Evolutionary conservation across 2,888 invertebrate species (phyloP).

Genomic region (Schizotus pectinicornis): DNA sequence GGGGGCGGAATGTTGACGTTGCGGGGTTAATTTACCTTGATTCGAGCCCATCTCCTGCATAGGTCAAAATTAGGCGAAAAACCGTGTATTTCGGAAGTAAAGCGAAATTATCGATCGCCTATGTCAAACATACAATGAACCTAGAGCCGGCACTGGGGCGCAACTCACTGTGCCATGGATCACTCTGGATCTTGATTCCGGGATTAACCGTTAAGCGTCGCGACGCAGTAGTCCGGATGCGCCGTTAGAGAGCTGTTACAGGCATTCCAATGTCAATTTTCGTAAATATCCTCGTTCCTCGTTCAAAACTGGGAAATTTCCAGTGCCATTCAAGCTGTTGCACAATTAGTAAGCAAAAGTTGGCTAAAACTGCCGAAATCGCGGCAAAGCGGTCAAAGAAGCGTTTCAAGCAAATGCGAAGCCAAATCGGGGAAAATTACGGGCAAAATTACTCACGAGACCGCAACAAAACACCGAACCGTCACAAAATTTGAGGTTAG

Average conservation of each 20-base stretch:
- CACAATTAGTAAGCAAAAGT: too few species aligned
- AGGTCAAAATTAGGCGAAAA: conserved; percentile 4
- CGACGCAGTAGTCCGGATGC: too few species aligned
- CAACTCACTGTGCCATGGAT: conserved; percentile 19
- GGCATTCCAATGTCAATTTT: too few species aligned
- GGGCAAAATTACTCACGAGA: too few species aligned
- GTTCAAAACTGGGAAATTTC: not conserved
- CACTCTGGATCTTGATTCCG: conserved; percentile 11
- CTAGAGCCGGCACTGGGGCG: conserved; percentile 23
- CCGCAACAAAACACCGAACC: too few species aligned
- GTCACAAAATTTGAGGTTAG: too few species aligned
- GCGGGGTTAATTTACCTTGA: conserved; percentile 17
- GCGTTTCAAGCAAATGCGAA: too few species aligned
- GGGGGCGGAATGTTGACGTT: conserved; percentile 2
- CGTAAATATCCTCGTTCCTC: too few species aligned
- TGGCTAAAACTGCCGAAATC: too few species aligned
- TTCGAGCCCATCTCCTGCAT: conserved; percentile 13
- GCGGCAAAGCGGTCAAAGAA: too few species aligned
- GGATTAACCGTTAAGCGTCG: not conserved
- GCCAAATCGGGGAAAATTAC: too few species aligned
- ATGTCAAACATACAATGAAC: conserved; percentile 25
- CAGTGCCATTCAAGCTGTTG: not conserved
- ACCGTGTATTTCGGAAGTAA: conserved; percentile 27
- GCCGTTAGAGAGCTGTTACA: too few species aligned
- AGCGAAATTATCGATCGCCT: conserved; percentile 26